These are phyloP conservation scores for Sterrhoptilus dennistouni DNA, from an alignment of 2,113 vertebrate species.

Conservation along the genomic window DNA sequence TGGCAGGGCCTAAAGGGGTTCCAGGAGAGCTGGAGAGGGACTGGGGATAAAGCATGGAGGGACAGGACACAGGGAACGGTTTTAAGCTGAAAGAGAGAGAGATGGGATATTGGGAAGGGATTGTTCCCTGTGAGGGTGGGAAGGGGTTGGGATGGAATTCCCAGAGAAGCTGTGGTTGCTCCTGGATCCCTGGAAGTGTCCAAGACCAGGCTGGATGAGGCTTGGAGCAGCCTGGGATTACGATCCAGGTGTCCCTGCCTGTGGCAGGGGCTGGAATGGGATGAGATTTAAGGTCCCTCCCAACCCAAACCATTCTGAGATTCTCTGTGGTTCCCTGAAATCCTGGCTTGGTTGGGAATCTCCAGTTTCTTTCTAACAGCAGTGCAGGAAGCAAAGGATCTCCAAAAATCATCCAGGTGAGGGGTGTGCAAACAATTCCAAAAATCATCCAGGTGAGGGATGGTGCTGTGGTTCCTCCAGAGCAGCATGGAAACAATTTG, in stretches of 20 bases:
- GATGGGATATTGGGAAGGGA: neutral
- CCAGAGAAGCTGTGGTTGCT: neutral
- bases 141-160: neutral
- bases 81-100: neutral
- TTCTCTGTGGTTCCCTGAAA: neutral
- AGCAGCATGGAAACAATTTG: too few species aligned
- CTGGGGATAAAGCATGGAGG: neutral
- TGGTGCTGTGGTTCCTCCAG: too few species aligned
- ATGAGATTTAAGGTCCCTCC: neutral
- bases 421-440: neutral
- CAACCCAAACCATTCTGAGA: neutral
- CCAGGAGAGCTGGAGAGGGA: neutral
- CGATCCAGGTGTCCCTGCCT: neutral
- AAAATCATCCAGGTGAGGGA: too few species aligned
- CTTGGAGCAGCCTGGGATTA: neutral
- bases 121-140: fast-evolving
- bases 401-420: neutral
- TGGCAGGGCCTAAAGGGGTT: neutral
- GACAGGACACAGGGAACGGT: neutral
- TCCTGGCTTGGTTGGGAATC: neutral
- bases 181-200: neutral
- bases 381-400: neutral
- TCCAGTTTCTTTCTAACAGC: neutral
- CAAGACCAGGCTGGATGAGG: fast-evolving
- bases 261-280: neutral